A percentile compares a stretch with the other conserved stretches of the same genome.
Evolutionary conservation across 2,113 vertebrate species (phyloP).

Genomic region (Atlantisia rogersi): DNA sequence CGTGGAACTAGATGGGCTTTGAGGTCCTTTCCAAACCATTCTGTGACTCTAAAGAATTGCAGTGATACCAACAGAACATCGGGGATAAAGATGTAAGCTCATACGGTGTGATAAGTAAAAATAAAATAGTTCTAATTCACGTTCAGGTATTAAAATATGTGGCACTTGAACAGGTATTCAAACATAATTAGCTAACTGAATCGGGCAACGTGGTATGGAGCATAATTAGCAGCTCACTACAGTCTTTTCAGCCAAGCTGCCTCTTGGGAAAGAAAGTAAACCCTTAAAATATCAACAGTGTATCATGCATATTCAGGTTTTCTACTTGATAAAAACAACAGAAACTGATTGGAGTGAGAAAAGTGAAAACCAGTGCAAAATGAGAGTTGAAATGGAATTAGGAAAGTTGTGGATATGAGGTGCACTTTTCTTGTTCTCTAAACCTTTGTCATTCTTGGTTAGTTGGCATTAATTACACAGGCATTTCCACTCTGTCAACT

Average conservation of each 20-base stretch:
- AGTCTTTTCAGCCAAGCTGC: conserved; percentile 39
- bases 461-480: background rate
- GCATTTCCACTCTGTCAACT: background rate
- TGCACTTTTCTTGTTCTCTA: background rate
- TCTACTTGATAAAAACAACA: too few species aligned
- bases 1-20: too few species aligned
- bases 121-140: conserved; percentile 19
- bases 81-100: background rate
- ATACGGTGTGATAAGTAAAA: background rate
- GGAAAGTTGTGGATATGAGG: background rate
- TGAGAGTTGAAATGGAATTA: background rate
- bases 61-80: background rate
- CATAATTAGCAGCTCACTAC: conserved; percentile 62
- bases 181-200: conserved; percentile 55
- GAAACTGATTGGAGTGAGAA: conserved; percentile 30
- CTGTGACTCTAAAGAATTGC: background rate
- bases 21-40: too few species aligned
- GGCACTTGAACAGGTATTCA: conserved; percentile 49
- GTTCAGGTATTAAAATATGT: conserved; percentile 16
- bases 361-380: conserved; percentile 9
- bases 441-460: background rate
- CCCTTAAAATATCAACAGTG: conserved; percentile 46
- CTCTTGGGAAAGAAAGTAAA: conserved; percentile 40
- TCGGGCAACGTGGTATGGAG: conserved; percentile 53
- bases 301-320: conserved; percentile 55